A percentile compares a stretch with the other conserved stretches of the same genome.
phyloP scores from a whole-genome alignment of 2,113 vertebrate genomes.

The Acanthochromis polyacanthus region DNA sequence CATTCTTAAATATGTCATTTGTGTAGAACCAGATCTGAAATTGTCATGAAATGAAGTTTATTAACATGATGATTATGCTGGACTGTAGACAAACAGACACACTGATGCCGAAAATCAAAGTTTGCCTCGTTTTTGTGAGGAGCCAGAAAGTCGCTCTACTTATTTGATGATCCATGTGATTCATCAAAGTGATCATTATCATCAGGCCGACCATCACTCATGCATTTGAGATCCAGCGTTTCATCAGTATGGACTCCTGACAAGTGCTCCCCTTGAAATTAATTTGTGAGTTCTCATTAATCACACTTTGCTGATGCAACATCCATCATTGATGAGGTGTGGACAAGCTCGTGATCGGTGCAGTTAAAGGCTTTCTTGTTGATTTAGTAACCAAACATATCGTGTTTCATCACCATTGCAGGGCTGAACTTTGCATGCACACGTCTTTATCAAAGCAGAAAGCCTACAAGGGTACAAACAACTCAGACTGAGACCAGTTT shows the following conservation, averaged over 20 bases:
- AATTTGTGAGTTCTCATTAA: constrained; percentile 80
- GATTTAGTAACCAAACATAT: constrained; percentile 72
- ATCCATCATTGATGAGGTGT: constrained; percentile 78
- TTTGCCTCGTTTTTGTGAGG: constrained; percentile 7
- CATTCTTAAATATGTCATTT: constrained; percentile 89
- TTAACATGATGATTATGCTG: background rate
- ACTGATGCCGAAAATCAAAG: constrained; percentile 24
- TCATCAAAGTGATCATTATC: constrained; percentile 69
- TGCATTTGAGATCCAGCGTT: constrained; percentile 65
- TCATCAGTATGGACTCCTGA: constrained; percentile 72
- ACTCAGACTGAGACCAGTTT: background rate
- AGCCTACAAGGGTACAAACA: background rate
- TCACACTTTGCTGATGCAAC: constrained; percentile 79
- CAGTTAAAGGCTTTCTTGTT: constrained; percentile 70
- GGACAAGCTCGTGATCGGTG: constrained; percentile 56
- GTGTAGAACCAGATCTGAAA: constrained; percentile 96
- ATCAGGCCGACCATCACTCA: constrained; percentile 61
- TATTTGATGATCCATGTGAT: constrained; percentile 55
- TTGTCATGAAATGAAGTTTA: constrained; percentile 14
- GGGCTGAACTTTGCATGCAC: constrained; percentile 1
- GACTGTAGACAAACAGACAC: background rate
- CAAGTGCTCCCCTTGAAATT: constrained; percentile 79
- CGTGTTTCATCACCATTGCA: constrained; percentile 60
- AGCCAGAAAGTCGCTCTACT: constrained; percentile 37
- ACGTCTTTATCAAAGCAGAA: background rate